Evolutionary conservation across 2,797 vertebrate genomes (phyloP).

Genomic region (Cygnus olor): DNA sequence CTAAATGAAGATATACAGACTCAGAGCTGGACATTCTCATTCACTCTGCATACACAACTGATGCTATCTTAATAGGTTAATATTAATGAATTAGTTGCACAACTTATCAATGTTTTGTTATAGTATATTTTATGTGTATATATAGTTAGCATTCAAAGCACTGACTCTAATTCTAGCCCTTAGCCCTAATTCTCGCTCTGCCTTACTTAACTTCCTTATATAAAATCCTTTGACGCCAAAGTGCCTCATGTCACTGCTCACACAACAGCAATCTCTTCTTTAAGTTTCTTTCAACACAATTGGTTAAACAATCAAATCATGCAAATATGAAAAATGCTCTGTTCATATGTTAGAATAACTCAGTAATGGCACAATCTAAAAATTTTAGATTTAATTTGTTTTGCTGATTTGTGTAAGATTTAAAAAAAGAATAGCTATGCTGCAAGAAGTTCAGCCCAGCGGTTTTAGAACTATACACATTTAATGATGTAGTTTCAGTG

Average conservation of each 20-base stretch:
- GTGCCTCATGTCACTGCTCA: neutral
- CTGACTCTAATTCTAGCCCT: neutral
- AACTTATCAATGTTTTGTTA: neutral
- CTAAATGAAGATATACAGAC: neutral
- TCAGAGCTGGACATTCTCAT: neutral
- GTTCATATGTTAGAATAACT: neutral
- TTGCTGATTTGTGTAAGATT: neutral
- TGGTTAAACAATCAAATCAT: neutral
- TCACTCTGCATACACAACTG: neutral
- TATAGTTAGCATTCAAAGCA: neutral
- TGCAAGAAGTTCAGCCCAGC: neutral
- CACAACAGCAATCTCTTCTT: neutral
- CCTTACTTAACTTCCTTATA: neutral
- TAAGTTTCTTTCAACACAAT: neutral
- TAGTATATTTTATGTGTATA: neutral
- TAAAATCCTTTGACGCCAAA: neutral
- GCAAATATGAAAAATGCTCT: neutral
- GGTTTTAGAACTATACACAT: neutral
- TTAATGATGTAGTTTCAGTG: slow-evolving; percentile 5
- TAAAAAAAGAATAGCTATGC: neutral
- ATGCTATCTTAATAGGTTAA: neutral
- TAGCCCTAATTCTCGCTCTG: neutral
- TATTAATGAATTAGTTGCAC: neutral
- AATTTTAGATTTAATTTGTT: neutral
- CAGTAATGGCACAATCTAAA: neutral